Evolutionary conservation across 2,113 vertebrate genomes (phyloP), one percentile per base, ranked within the genome.

Genomic region (Rhinopomastus cyanomelas): DNA sequence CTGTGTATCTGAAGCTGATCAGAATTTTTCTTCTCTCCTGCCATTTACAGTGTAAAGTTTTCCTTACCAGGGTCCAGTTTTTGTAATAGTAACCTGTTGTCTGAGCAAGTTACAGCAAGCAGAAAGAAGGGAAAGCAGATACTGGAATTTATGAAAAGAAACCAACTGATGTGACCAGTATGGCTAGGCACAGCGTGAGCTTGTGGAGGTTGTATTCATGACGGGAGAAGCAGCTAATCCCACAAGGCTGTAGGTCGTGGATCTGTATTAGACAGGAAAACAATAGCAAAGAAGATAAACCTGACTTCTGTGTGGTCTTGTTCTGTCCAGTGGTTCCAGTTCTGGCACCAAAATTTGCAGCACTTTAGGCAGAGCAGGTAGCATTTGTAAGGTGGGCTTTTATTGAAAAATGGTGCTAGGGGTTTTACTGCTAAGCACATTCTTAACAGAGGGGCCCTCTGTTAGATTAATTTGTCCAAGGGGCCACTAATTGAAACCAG

Each of bases 231-330:
- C 51, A 73, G 59, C 42, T 68, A 36, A 42, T 84, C 11, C 20
- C 26, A 2, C n/a, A 19, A 37, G 39, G 53, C 21, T 60, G 26
- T 64, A 64, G 60, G 15, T 60, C 78, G 16, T 88, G 32, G 7
- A 23, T 69, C 22, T 53, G 9, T 53, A 4, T 7, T 73, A 37
- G 27, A 79, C 77, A 84, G 36, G n/a, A 42, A 57, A 30, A 6
- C 2, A 3, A 12, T 32, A 14, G 19, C 53, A 73, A 69, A 62
- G 67, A 85, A n/a, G 12, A 80, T 55, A 51, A 83, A 57, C 0
- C 0, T 25, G 29, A 56, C 52, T 62, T 16, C 12, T 42, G 15
- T 52, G 79, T 1, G 3, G 27, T 8, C 30, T 23, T 39, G 2
- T 36, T 83, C 52, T 60, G n/a, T 85, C 21, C 76, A 56, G n/a